phyloP scores from a whole-genome alignment of 1,140 invertebrate genomes.

The Gonatopus flavifemur region DNA sequence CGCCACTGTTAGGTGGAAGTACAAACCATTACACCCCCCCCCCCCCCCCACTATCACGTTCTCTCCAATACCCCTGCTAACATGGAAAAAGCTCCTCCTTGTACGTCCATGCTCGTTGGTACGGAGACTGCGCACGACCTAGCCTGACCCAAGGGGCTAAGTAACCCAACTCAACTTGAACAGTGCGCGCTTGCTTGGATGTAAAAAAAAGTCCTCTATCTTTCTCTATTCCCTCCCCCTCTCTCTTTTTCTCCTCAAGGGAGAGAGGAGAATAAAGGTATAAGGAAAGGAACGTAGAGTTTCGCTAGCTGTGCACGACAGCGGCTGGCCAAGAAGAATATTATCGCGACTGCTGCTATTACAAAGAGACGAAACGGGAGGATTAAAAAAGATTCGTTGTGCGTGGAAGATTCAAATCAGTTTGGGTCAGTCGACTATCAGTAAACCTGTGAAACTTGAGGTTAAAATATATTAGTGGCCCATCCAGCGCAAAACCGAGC shows the following conservation, averaged over 20 bases:
- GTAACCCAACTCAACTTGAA: slow-evolving; percentile 23
- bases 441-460: slow-evolving; percentile 35
- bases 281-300: slow-evolving; percentile 9
- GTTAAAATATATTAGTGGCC: too few species aligned
- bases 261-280: slow-evolving; percentile 1
- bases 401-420: neutral
- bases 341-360: slow-evolving; percentile 1
- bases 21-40: too few species aligned
- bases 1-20: too few species aligned
- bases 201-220: too few species aligned
- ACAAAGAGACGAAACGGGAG: slow-evolving; percentile 5
- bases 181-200: neutral
- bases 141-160: slow-evolving; percentile 37
- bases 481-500: slow-evolving; percentile 37
- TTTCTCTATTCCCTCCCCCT: too few species aligned
- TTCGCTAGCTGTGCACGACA: neutral
- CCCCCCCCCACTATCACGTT: too few species aligned
- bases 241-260: neutral
- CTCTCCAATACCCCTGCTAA: too few species aligned
- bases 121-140: slow-evolving; percentile 39
- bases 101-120: too few species aligned
- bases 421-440: slow-evolving; percentile 36
- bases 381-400: slow-evolving; percentile 11
- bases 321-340: neutral
- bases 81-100: too few species aligned